Conservation (phyloP, 2,797 vertebrate species). For the Scolopax bukidnonensis region DNA sequence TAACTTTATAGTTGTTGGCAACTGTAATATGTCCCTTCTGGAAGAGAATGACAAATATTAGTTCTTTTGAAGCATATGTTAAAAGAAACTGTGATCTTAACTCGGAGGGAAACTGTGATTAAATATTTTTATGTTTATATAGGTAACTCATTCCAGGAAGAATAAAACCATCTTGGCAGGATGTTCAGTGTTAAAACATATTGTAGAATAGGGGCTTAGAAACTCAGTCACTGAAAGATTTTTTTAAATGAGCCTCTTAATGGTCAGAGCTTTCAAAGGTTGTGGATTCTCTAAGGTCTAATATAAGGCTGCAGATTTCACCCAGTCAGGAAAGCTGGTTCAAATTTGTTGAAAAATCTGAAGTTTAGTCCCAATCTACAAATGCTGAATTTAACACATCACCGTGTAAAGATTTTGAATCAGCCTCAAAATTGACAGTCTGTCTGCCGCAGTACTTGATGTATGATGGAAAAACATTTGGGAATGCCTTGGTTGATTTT, state of each 20-base stretch:
- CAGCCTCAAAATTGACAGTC: background rate
- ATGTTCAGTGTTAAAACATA: background rate
- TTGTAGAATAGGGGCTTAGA: background rate
- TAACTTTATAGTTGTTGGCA: background rate
- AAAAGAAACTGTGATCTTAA: background rate
- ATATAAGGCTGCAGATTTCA: background rate
- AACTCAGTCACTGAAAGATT: background rate
- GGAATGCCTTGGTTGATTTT: background rate
- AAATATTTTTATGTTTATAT: background rate
- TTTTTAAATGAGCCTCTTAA: background rate
- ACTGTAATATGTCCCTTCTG: background rate
- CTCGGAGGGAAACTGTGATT: background rate
- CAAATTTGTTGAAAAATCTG: background rate
- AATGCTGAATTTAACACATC: background rate
- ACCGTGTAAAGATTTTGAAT: background rate
- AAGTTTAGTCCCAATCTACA: background rate
- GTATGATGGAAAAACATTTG: background rate
- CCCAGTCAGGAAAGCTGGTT: background rate
- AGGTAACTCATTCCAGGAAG: background rate
- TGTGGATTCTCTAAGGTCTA: background rate
- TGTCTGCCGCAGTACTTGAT: background rate
- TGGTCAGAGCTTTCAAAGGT: background rate
- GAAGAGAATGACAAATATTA: background rate
- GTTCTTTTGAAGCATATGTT: background rate
- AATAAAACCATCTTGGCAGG: background rate